These are phyloP conservation scores for Yponomeuta malinellus DNA, from an alignment of 2,888 invertebrate species.

Conservation along the genomic window DNA sequence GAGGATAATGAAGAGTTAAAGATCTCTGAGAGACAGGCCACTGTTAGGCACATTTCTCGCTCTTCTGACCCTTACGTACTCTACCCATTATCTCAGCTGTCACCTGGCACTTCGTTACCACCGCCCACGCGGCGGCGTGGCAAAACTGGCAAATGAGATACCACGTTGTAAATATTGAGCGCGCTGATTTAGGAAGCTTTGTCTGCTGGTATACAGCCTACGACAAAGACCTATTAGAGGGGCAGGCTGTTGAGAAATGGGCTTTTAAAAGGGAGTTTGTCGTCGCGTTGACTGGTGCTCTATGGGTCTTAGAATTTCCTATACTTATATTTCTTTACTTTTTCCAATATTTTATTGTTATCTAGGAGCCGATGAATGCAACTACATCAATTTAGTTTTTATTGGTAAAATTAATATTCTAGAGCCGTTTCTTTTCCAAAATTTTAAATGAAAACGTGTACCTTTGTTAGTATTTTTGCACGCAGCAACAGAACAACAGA, in stretches of 20 bases:
- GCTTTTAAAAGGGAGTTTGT: neutral
- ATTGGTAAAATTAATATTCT: too few relatives aligned
- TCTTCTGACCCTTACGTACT: neutral
- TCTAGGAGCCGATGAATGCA: too few relatives aligned
- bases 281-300: too few relatives aligned
- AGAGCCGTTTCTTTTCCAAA: too few relatives aligned
- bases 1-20: neutral
- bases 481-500: too few relatives aligned
- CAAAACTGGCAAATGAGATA: constrained; percentile 25
- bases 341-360: too few relatives aligned
- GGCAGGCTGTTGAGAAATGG: neutral
- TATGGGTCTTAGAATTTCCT: too few relatives aligned
- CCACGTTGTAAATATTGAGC: constrained; percentile 17
- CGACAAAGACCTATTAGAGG: neutral
- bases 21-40: neutral
- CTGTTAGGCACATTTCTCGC: neutral
- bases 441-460: too few relatives aligned
- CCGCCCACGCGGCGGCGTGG: constrained; percentile 25
- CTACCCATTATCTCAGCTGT: constrained; percentile 10
- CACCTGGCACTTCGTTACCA: constrained; percentile 22
- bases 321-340: too few relatives aligned
- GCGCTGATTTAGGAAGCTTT: constrained; percentile 6
- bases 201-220: neutral
- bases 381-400: too few relatives aligned
- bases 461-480: too few relatives aligned